phyloP scores from a whole-genome alignment of 1,140 invertebrate species.

The Trachelipus rathkii region DNA sequence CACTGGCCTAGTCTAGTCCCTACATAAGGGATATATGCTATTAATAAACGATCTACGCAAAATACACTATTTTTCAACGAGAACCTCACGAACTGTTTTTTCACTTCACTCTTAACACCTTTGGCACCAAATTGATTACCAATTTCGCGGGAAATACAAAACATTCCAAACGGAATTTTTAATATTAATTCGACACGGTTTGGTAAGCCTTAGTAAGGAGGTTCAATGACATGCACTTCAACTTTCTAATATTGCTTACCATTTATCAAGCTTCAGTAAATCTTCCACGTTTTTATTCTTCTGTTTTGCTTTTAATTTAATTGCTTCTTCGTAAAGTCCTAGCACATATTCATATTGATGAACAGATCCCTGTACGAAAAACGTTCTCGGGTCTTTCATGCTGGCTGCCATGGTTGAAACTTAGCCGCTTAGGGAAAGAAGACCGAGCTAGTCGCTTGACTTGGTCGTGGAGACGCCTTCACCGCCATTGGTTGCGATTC shows the following conservation, averaged over 20 bases:
- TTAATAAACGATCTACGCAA: too few relatives aligned
- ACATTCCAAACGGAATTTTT: slow-evolving; percentile 10
- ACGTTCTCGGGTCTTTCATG: slow-evolving; percentile 47
- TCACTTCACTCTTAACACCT: slow-evolving; percentile 7
- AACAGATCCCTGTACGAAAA: slow-evolving; percentile 49
- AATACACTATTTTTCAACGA: too few relatives aligned
- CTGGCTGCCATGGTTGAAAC: slow-evolving; percentile 46
- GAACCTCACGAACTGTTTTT: not conserved
- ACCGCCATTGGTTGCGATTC: not conserved
- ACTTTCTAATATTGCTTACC: slow-evolving; percentile 46
- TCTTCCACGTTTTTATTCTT: slow-evolving; percentile 51
- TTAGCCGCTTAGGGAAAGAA: slow-evolving; percentile 34
- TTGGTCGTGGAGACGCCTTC: slow-evolving; percentile 21
- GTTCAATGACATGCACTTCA: slow-evolving; percentile 12
- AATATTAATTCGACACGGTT: slow-evolving; percentile 10
- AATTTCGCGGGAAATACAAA: slow-evolving; percentile 12
- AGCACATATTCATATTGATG: slow-evolving; percentile 49
- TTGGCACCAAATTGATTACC: slow-evolving; percentile 12
- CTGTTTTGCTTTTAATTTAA: slow-evolving; percentile 48
- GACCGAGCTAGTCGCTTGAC: slow-evolving; percentile 30
- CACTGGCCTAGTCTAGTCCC: not conserved
- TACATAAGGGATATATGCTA: not conserved
- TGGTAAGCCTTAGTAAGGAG: not conserved
- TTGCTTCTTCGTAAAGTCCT: slow-evolving; percentile 48
- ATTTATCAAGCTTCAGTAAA: slow-evolving; percentile 50